Conservation (phyloP, 2,888 invertebrate genomes). For the Scaptomyza tumidula region DNA sequence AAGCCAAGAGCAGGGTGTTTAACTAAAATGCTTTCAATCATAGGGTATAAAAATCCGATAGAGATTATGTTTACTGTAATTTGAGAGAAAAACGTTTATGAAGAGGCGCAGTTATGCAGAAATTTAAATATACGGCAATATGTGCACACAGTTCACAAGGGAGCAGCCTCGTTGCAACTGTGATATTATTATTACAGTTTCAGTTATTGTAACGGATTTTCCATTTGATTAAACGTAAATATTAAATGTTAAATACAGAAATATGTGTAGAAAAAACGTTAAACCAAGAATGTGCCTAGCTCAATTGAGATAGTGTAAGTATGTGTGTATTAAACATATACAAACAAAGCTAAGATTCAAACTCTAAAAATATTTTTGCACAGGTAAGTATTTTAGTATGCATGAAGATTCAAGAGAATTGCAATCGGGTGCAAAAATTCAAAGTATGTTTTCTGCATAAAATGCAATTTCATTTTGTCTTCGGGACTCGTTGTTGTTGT, state of each 20-base stretch:
- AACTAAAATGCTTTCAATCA: neutral
- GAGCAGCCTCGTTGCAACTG: constrained; percentile 6
- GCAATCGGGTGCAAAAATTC: neutral
- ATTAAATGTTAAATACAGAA: constrained; percentile 47
- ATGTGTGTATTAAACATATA: neutral
- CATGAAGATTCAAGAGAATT: constrained; percentile 7
- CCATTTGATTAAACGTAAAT: constrained; percentile 83
- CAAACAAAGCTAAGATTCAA: neutral
- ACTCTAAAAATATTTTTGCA: neutral
- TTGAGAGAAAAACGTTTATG: constrained; percentile 6
- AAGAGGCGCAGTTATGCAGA: constrained; percentile 12
- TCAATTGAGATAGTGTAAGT: neutral
- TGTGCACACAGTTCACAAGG: constrained; percentile 24
- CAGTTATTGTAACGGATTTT: constrained; percentile 78
- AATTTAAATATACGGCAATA: neutral
- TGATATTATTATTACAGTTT: constrained; percentile 64
- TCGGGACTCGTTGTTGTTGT: neutral
- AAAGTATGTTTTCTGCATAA: constrained; percentile 4
- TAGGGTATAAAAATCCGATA: constrained; percentile 24
- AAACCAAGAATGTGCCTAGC: constrained; percentile 10
- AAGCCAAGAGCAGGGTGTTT: too few relatives aligned
- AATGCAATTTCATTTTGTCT: constrained; percentile 9
- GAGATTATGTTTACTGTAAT: constrained; percentile 46
- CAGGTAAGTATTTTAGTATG: constrained; percentile 2
- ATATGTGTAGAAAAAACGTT: constrained; percentile 1